A percentile compares a stretch with the other conserved stretches of the same genome.
phyloP scores from a whole-genome alignment of 2,797 vertebrate species.

The Choloepus didactylus region DNA sequence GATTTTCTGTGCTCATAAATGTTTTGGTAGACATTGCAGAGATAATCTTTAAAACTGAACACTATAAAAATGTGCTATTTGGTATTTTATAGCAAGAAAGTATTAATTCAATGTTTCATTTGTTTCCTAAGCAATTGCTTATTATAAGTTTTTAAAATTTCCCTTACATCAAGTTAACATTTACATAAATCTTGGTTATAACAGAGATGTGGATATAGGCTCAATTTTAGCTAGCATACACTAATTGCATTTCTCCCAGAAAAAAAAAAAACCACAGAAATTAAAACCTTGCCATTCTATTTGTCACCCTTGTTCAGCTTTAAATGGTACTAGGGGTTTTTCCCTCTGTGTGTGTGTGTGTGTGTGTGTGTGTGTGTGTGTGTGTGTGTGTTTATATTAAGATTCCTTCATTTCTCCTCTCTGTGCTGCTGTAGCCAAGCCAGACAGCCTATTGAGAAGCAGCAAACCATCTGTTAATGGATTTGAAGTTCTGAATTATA shows the following conservation, averaged over 20 bases:
- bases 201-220: slow-evolving; percentile 41
- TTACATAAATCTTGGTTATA: slow-evolving; percentile 77
- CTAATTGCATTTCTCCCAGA: slow-evolving; percentile 65
- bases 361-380: slow-evolving; percentile 60
- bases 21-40: slow-evolving; percentile 69
- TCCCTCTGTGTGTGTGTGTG: neutral
- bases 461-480: slow-evolving; percentile 98
- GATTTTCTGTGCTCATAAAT: slow-evolving; percentile 61
- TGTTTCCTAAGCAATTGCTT: slow-evolving; percentile 77
- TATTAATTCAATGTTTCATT: slow-evolving; percentile 74
- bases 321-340: slow-evolving; percentile 70
- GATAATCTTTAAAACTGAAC: slow-evolving; percentile 74
- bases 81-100: slow-evolving; percentile 69
- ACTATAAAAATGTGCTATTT: slow-evolving; percentile 71
- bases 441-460: slow-evolving; percentile 94
- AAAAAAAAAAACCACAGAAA: slow-evolving; percentile 59
- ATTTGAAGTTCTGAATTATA: slow-evolving; percentile 97
- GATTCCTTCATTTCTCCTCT: slow-evolving; percentile 81
- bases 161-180: slow-evolving; percentile 68
- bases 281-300: slow-evolving; percentile 71
- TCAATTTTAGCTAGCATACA: slow-evolving; percentile 72
- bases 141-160: slow-evolving; percentile 54
- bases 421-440: slow-evolving; percentile 89
- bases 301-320: slow-evolving; percentile 82
- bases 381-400: slow-evolving; percentile 81